Evolutionary conservation across 2,888 invertebrate genomes (phyloP).

Genomic region (Poecilobothrus nobilitatus): DNA sequence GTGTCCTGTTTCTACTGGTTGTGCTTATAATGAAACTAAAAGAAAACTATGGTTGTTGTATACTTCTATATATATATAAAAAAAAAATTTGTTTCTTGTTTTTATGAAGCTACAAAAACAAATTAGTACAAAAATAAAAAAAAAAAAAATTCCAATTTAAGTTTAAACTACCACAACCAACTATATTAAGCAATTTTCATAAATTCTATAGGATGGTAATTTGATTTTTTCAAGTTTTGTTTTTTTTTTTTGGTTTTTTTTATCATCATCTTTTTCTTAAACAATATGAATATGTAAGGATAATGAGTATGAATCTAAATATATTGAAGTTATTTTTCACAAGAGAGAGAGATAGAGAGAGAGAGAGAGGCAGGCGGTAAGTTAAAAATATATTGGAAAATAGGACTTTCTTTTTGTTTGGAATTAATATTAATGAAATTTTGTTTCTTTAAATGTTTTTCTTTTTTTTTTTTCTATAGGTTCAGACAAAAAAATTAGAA

Average conservation of each 20-base stretch:
- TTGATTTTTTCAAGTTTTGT: background rate
- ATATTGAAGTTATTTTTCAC: background rate
- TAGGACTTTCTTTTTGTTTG: too few relatives aligned
- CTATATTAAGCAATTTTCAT: constrained; percentile 25
- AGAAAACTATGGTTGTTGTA: too few relatives aligned
- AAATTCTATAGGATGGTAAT: constrained; percentile 19
- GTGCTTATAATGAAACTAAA: too few relatives aligned
- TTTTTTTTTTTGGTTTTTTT: background rate
- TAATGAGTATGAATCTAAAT: background rate
- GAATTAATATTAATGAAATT: too few relatives aligned
- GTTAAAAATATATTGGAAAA: too few relatives aligned
- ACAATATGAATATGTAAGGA: background rate
- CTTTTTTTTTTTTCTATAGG: background rate
- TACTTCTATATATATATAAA: too few relatives aligned
- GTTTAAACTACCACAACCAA: constrained; percentile 23
- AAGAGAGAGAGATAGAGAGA: background rate
- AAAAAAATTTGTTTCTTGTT: too few relatives aligned
- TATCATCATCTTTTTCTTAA: background rate
- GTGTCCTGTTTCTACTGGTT: too few relatives aligned
- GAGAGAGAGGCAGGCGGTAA: too few relatives aligned
- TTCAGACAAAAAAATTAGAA: background rate
- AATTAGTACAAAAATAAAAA: background rate
- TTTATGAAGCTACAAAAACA: too few relatives aligned
- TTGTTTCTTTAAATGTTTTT: background rate
- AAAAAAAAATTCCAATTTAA: constrained; percentile 23